These are phyloP conservation scores for Fragum whitleyi DNA, from an alignment of 2,888 invertebrate genomes.

Conservation along the genomic window DNA sequence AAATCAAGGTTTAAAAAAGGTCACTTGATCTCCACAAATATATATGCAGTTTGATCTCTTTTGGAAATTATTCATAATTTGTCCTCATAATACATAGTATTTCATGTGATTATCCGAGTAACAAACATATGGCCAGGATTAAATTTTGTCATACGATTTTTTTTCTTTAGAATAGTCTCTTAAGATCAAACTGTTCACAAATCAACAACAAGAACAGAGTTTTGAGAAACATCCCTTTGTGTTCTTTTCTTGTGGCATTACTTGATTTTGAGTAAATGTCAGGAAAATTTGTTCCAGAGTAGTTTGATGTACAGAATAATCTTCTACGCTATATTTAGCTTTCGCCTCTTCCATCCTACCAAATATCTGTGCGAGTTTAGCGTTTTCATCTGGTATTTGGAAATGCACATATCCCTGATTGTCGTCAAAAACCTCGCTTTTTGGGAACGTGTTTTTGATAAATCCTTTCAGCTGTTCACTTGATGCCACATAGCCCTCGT, in stretches of 20 bases:
- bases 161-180: too few species aligned
- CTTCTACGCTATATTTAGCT: conserved; percentile 76
- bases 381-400: conserved; percentile 80
- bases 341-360: conserved; percentile 82
- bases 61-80: too few species aligned
- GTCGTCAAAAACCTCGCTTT: conserved; percentile 89
- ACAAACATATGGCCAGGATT: too few species aligned
- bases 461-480: conserved; percentile 76
- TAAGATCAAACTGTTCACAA: too few species aligned
- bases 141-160: too few species aligned
- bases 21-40: too few species aligned
- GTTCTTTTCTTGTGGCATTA: conserved; percentile 63
- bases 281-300: conserved; percentile 86
- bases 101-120: too few species aligned
- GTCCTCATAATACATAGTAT: too few species aligned
- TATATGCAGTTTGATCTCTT: too few species aligned
- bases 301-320: conserved; percentile 84
- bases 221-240: conserved; percentile 38
- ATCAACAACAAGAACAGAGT: conserved; percentile 21
- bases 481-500: conserved; percentile 68
- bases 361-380: conserved; percentile 83
- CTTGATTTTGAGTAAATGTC: conserved; percentile 84
- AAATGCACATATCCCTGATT: conserved; percentile 87
- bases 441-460: conserved; percentile 87
- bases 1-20: too few species aligned